Evolutionary conservation across 2,113 vertebrate species (phyloP).

Genomic region (Scomber japonicus): DNA sequence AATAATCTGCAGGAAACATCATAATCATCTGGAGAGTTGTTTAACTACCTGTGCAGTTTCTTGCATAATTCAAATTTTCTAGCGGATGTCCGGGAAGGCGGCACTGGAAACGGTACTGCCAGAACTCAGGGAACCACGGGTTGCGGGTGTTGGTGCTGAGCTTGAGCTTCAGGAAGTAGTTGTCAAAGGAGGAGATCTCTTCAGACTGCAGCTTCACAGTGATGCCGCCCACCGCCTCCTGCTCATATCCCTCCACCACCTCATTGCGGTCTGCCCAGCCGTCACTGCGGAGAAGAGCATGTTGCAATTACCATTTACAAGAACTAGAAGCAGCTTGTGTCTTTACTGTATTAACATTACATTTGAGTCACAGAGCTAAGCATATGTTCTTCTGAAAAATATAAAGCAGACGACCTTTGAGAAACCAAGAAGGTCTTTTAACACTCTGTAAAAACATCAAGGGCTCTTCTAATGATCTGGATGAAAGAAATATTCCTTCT

Average conservation of each 20-base stretch:
- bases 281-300: constrained; percentile 84
- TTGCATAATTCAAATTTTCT: constrained; percentile 93
- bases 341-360: background rate
- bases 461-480: too few relatives aligned
- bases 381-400: background rate
- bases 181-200: constrained; percentile 94
- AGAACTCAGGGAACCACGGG: constrained; percentile 98
- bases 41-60: constrained; percentile 93
- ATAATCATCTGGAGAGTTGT: background rate
- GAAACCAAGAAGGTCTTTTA: background rate
- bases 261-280: constrained; percentile 98
- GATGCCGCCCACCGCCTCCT: constrained; percentile 96
- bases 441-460: background rate
- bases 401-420: background rate
- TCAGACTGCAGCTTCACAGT: constrained; percentile 96
- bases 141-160: constrained; percentile 94
- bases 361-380: background rate
- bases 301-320: background rate
- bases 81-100: constrained; percentile 92
- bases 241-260: constrained; percentile 97
- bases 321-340: background rate
- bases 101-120: constrained; percentile 98
- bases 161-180: constrained; percentile 93
- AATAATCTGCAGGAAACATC: constrained; percentile 29
- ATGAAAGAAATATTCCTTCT: too few relatives aligned